Conservation (phyloP, 2,113 vertebrate species). For the Taxidea taxus region DNA sequence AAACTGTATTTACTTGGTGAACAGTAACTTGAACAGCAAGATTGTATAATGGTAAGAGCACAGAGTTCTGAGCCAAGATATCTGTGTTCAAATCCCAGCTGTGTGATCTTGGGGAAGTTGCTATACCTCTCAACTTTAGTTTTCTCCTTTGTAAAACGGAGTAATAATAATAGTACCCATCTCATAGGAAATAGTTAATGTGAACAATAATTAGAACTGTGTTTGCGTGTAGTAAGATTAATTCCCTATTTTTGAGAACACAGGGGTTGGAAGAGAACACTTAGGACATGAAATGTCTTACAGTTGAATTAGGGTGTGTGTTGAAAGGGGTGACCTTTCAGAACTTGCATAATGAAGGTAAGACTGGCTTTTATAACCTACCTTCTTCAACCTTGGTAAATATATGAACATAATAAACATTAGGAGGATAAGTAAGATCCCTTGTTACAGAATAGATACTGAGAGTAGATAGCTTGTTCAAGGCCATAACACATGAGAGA, state of each 20-base stretch:
- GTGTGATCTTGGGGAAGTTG: not conserved
- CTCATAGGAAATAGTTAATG: not conserved
- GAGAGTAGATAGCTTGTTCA: not conserved
- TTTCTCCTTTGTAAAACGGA: not conserved
- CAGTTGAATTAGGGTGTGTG: not conserved
- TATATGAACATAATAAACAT: too few species aligned
- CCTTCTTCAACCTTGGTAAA: not conserved
- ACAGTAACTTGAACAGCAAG: not conserved
- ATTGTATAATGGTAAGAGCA: not conserved
- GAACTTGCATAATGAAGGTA: not conserved
- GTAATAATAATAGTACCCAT: not conserved
- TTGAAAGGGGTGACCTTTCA: not conserved
- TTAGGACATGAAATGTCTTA: not conserved
- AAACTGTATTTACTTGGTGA: slow-evolving; percentile 61
- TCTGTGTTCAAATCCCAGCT: not conserved
- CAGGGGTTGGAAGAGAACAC: not conserved
- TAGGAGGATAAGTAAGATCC: not conserved
- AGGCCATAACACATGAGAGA: not conserved
- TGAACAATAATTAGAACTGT: not conserved
- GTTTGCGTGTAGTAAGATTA: not conserved
- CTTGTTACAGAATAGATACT: not conserved
- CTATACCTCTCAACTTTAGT: not conserved
- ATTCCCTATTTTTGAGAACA: not conserved
- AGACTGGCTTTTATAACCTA: not conserved
- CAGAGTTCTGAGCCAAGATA: not conserved